These are phyloP conservation scores for Sesamia nonagrioides DNA, from an alignment of 1,140 invertebrate species.

Conservation along the genomic window DNA sequence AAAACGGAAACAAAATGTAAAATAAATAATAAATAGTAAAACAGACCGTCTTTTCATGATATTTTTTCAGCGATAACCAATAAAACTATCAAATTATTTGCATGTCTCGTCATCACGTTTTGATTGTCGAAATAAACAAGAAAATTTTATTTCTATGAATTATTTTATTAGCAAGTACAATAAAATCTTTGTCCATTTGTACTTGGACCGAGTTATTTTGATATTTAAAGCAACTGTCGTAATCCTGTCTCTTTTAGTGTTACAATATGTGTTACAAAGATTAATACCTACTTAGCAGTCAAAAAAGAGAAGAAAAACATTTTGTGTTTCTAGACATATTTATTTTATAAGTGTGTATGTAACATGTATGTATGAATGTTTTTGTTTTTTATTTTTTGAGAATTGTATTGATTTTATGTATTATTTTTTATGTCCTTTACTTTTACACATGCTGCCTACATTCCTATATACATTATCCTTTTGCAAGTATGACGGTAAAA, in stretches of 20 bases:
- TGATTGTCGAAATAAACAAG: slow-evolving; percentile 68
- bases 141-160: slow-evolving; percentile 74
- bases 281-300: no score
- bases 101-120: slow-evolving; percentile 65
- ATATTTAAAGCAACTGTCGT: slow-evolving; percentile 42
- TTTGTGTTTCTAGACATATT: no score
- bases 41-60: slow-evolving; percentile 72
- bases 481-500: no score
- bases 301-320: no score
- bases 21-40: slow-evolving; percentile 76
- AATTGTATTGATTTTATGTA: no score
- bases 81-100: slow-evolving; percentile 84
- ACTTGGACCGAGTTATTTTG: slow-evolving; percentile 59
- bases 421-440: no score
- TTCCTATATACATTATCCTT: no score
- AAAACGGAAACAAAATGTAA: slow-evolving; percentile 79
- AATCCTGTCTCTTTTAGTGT: not conserved
- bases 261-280: no score
- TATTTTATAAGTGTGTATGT: no score
- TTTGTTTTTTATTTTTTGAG: no score
- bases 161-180: slow-evolving; percentile 77
- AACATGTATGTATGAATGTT: no score
- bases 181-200: slow-evolving; percentile 69
- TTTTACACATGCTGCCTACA: no score
- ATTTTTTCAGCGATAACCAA: slow-evolving; percentile 71